phyloP scores from a whole-genome alignment of 2,797 vertebrate species.

The Anniella stebbinsi region DNA sequence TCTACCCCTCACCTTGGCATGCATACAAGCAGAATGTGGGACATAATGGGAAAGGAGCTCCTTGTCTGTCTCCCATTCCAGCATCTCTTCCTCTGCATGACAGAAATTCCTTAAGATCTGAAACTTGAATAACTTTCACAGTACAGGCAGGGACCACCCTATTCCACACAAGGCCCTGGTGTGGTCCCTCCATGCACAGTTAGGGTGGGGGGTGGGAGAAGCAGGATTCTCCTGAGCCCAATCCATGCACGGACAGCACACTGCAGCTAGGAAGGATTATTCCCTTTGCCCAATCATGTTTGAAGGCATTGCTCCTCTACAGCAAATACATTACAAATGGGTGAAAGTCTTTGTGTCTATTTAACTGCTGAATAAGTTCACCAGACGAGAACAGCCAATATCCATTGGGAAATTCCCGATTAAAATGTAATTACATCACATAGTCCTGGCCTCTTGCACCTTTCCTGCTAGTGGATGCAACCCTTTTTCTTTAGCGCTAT shows the following conservation, averaged over 20 bases:
- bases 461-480: not conserved
- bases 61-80: not conserved
- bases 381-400: not conserved
- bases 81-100: not conserved
- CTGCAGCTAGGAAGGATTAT: not conserved
- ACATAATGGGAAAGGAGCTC: not conserved
- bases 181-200: not conserved
- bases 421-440: not conserved
- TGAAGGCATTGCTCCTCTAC: not conserved
- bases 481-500: not conserved
- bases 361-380: not conserved
- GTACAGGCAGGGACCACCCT: not conserved
- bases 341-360: not conserved
- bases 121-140: not conserved
- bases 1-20: too few relatives aligned
- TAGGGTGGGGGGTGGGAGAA: not conserved
- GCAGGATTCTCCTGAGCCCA: not conserved
- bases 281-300: not conserved
- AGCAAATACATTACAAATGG: not conserved
- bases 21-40: not conserved
- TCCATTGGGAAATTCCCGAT: not conserved
- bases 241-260: too few relatives aligned
- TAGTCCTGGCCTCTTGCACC: not conserved
- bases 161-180: not conserved
- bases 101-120: not conserved